phyloP scores from a whole-genome alignment of 2,888 invertebrate genomes.

The Pristionchus arcanus region DNA sequence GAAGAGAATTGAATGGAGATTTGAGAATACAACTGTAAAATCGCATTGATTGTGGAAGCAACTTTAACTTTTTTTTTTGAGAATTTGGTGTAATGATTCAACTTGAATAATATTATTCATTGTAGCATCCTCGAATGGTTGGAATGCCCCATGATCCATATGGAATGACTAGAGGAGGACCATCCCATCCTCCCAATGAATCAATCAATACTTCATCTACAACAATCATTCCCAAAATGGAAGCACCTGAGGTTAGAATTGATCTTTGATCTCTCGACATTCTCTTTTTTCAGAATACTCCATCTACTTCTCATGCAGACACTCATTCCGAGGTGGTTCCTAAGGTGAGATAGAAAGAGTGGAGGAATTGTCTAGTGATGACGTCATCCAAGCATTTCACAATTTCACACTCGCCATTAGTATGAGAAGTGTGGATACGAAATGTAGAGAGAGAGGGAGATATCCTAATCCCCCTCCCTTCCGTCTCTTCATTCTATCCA shows the following conservation, averaged over 20 bases:
- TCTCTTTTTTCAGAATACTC: neutral
- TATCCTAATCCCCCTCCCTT: neutral
- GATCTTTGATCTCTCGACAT: neutral
- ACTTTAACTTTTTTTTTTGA: no score
- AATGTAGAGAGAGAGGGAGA: neutral
- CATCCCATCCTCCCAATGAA: neutral
- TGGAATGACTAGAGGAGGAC: slow-evolving; percentile 20
- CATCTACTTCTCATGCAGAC: neutral
- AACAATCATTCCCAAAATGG: slow-evolving; percentile 49
- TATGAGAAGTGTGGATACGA: neutral
- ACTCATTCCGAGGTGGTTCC: neutral
- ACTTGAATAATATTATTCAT: neutral
- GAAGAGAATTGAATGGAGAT: neutral
- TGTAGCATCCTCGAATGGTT: neutral
- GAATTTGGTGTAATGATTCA: neutral
- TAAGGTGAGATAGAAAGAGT: slow-evolving; percentile 14
- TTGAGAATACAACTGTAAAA: no score
- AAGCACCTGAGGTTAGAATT: slow-evolving; percentile 5
- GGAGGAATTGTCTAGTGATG: neutral
- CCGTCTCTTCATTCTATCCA: neutral
- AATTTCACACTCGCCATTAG: neutral
- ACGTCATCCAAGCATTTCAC: neutral
- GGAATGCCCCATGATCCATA: slow-evolving; percentile 40
- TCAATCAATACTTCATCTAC: neutral
- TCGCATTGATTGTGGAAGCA: no score